These are phyloP conservation scores for Meghimatium bilineatum DNA, from an alignment of 2,888 invertebrate species.

Conservation along the genomic window DNA sequence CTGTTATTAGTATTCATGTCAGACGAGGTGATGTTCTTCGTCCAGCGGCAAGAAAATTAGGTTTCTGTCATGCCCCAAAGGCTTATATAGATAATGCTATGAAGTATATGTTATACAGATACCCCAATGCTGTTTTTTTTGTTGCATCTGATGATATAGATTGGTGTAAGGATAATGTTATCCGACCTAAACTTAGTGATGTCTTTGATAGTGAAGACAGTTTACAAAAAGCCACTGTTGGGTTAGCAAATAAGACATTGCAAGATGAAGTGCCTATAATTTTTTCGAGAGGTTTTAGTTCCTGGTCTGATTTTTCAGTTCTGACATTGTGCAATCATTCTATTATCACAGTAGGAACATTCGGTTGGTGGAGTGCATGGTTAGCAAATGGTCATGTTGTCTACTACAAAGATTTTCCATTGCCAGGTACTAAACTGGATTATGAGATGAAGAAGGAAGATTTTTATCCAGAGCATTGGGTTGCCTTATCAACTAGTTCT, in stretches of 20 bases:
- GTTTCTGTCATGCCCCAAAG: conserved; percentile 38
- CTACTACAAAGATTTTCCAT: conserved; percentile 32
- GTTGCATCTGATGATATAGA: conserved; percentile 42
- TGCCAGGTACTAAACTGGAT: conserved; percentile 32
- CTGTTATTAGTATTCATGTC: conserved; percentile 43
- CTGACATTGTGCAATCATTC: conserved; percentile 42
- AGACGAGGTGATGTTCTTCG: conserved; percentile 34
- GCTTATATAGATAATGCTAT: conserved; percentile 41
- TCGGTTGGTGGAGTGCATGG: conserved; percentile 48
- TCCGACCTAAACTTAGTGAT: conserved; percentile 8
- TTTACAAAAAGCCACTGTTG: background rate
- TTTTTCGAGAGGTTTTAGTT: background rate
- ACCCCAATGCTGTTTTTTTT: conserved; percentile 35
- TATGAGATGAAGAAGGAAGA: conserved; percentile 41
- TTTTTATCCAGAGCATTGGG: conserved; percentile 42
- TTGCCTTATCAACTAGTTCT: conserved; percentile 28
- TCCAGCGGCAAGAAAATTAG: conserved; percentile 31
- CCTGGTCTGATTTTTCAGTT: conserved; percentile 36
- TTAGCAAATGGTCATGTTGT: conserved; percentile 47
- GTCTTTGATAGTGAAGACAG: background rate
- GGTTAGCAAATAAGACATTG: background rate
- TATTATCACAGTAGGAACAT: conserved; percentile 43
- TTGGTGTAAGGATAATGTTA: conserved; percentile 40
- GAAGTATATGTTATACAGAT: conserved; percentile 38
- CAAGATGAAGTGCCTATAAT: conserved; percentile 18